Conservation (phyloP, 2,797 vertebrate genomes). For the Acipenser transmontanus region DNA sequence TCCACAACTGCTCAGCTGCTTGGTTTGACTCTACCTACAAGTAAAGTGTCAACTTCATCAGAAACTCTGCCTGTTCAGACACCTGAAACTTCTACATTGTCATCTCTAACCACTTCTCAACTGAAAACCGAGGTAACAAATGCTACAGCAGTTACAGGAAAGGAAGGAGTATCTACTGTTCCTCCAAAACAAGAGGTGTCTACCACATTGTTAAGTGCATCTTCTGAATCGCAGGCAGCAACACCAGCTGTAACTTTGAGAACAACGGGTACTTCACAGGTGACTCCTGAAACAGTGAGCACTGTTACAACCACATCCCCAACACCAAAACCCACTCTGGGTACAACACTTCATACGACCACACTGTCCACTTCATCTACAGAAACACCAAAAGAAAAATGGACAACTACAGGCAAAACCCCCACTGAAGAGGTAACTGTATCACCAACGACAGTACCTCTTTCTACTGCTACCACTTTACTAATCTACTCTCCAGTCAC, state of each 20-base stretch:
- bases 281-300: conserved; percentile 37
- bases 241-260: conserved; percentile 23
- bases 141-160: conserved; percentile 28
- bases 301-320: conserved; percentile 31
- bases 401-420: conserved; percentile 16
- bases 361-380: conserved; percentile 19
- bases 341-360: conserved; percentile 18
- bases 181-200: conserved; percentile 26
- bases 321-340: conserved; percentile 16
- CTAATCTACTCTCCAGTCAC: not conserved
- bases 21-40: conserved; percentile 19
- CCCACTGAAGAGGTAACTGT: conserved; percentile 28
- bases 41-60: not conserved
- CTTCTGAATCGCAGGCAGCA: conserved; percentile 22
- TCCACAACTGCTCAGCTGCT: conserved; percentile 17
- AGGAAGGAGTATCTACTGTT: conserved; percentile 31
- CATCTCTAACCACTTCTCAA: conserved; percentile 24
- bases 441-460: conserved; percentile 30
- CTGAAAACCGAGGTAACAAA: conserved; percentile 30
- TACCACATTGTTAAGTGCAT: conserved; percentile 15
- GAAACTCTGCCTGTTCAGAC: too few relatives aligned
- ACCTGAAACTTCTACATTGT: conserved; percentile 27
- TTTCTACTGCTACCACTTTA: conserved; percentile 22
- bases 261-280: conserved; percentile 31
- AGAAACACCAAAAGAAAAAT: conserved; percentile 11